Evolutionary conservation across 2,888 invertebrate genomes (phyloP).

Genomic region (Drosophila mimetica): DNA sequence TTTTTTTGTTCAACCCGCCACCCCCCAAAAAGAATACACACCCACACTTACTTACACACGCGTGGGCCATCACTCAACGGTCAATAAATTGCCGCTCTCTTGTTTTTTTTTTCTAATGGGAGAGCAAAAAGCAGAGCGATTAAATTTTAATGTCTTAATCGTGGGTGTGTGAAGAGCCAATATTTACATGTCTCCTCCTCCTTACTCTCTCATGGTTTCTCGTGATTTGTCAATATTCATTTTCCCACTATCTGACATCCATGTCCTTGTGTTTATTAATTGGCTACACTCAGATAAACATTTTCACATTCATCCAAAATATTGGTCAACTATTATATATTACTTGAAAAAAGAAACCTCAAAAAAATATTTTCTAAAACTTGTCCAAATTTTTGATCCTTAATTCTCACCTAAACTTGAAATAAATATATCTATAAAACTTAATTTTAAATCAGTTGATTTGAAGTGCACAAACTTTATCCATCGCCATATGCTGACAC

Average conservation of each 20-base stretch:
- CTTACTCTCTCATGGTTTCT: not conserved
- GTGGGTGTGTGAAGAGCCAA: conserved; percentile 32
- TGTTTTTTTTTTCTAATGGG: conserved; percentile 34
- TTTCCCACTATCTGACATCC: conserved; percentile 18
- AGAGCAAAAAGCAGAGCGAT: conserved; percentile 31
- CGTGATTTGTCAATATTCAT: conserved; percentile 34
- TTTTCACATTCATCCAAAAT: not conserved
- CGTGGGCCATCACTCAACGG: conserved; percentile 35
- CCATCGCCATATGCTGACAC: conserved; percentile 41
- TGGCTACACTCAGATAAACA: conserved; percentile 22
- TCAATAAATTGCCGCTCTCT: conserved; percentile 60
- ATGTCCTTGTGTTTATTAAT: conserved; percentile 67
- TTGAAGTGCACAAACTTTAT: conserved; percentile 24
- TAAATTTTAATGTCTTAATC: conserved; percentile 65
- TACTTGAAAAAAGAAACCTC: not conserved
- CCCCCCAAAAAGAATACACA: conserved; percentile 4
- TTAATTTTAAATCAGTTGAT: no score
- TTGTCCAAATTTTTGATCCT: no score
- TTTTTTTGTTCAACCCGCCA: not conserved
- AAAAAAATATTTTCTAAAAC: no score
- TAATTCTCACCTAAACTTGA: no score
- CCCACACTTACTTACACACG: conserved; percentile 10
- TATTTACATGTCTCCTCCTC: conserved; percentile 30
- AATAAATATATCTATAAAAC: no score
- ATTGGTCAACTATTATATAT: not conserved